Base-by-base conservation (phyloP, 2,797 vertebrate species). In the Enteromius unitaeniatus region DNA sequence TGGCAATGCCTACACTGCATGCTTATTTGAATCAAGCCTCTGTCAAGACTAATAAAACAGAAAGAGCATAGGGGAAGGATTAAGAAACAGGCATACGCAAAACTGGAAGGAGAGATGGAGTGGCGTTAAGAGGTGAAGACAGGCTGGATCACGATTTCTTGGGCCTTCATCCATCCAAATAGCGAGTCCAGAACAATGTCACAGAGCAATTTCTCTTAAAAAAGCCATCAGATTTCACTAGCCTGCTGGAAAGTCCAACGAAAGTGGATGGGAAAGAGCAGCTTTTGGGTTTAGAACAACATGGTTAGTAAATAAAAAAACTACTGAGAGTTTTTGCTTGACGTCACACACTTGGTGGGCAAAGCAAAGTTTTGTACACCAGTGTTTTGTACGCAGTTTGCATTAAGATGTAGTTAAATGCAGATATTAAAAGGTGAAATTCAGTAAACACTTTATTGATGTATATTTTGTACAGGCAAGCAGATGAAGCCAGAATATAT, bases 21-120 rank as follows among this genome's bases (percentile, higher is more conserved):
- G 86, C 91, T 91, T 89, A 92, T 93, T 92, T 91, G 88, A 92
- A 93, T 93, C 90, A 92, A 90, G 79, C 91, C 87, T 87, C 84
- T 89, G 92, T 91, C 93, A 92, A 78, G 84, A 91, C 82, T 88
- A 89, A 93, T 93, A 88, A 91, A 86, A 78, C 84, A 73, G 47
- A 58, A 34, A 62, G 80, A 79, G 73, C 49, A 13, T n/a, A 34
- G 58, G 69, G 78, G 69, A 80, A 49, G 49, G 65, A 86, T 82
- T 89, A 90, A 92, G 84, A 79, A 89, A 82, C 82, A 89, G 88
- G 90, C 89, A 88, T 79, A 76, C 6, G 72, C 76, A 84, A 80
- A 82, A 86, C 87, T 68, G 85, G 89, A 83, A 81, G 86, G 81
- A 82, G 40, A 78, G 74, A 79, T 86, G 85, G 73, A 76, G 28